Conservation (phyloP, 2,888 invertebrate genomes). For the Ophion obscuratus region DNA sequence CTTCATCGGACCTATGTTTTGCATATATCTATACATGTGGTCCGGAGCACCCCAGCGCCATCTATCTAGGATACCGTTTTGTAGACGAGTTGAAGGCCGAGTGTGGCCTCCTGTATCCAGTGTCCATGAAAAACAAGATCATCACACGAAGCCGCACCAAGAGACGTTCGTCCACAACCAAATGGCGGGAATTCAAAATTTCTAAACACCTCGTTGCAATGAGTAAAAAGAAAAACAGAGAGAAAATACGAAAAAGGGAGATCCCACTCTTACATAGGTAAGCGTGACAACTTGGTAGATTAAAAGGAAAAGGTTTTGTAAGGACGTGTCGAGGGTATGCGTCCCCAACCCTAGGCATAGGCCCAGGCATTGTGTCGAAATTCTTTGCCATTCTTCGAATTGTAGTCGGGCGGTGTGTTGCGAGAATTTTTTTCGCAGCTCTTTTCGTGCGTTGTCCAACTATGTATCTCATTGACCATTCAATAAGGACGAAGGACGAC, state of each 20-base stretch:
- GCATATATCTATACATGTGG: too few relatives aligned
- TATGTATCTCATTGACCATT: conserved; percentile 38
- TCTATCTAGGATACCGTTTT: too few relatives aligned
- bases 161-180: not conserved
- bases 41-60: too few relatives aligned
- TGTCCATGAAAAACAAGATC: not conserved
- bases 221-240: not conserved
- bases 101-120: not conserved
- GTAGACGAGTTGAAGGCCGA: too few relatives aligned
- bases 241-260: not conserved
- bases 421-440: conserved; percentile 8
- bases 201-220: not conserved
- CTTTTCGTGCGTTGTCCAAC: not conserved
- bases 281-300: conserved; percentile 23
- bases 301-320: not conserved
- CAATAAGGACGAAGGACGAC: conserved; percentile 20
- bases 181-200: not conserved
- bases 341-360: conserved; percentile 20
- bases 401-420: conserved; percentile 36
- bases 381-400: conserved; percentile 24
- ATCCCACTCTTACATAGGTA: conserved; percentile 1
- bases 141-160: not conserved
- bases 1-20: too few relatives aligned
- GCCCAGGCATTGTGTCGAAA: conserved; percentile 27
- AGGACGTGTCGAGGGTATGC: not conserved